Base-by-base conservation (phyloP, 2,888 invertebrate species). In the Chloroclystis v-ata region DNA sequence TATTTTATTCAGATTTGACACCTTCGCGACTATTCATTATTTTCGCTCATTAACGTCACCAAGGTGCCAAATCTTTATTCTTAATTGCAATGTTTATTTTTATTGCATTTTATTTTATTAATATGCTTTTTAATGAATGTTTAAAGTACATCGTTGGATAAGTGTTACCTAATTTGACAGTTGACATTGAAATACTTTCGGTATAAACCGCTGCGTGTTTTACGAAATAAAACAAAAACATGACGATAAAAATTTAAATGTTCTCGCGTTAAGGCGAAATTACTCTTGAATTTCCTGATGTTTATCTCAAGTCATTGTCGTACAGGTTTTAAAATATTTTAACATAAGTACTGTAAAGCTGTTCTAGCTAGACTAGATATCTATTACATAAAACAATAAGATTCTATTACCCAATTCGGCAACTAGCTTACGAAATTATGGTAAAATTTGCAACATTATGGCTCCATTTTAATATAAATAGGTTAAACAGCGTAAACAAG, bases 301-400 rank as follows among this genome's bases (percentile, higher is more conserved):
- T 46, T 42, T 63, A 82, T 84, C 82, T 76, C 47, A 68, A 47
- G 63, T 66, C 72, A 71, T 74, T 72, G 68, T 72, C 55, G 54
- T 71, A 68, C 78, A 63, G 67, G 77, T 77, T 79, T 69, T 72
- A 61, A 61, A 61, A 49, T 56, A 56, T 52, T 48, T 56, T 51
- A 54, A 46, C 52, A 47, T 54, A 47, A 53, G n/a, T n/a, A n/a
- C n/a, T 49, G 49, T 53, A 48, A 46, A 38, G 13, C 41, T 38
- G 40, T 13, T 45, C 60, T 60, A 53, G 57, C 54, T 52, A 40
- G 28, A 52, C 46, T 29, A 45, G 7, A 9, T 35, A n/a, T n/a
- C 28, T n/a, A 29, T 39, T 54, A 52, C 60, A 65, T 63, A 65
- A 68, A 67, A 59, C 61, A 47, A 50, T 58, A 30, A 49, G 41